These are phyloP conservation scores for Crepidodera aurea DNA, from an alignment of 2,888 invertebrate species.

Conservation along the genomic window DNA sequence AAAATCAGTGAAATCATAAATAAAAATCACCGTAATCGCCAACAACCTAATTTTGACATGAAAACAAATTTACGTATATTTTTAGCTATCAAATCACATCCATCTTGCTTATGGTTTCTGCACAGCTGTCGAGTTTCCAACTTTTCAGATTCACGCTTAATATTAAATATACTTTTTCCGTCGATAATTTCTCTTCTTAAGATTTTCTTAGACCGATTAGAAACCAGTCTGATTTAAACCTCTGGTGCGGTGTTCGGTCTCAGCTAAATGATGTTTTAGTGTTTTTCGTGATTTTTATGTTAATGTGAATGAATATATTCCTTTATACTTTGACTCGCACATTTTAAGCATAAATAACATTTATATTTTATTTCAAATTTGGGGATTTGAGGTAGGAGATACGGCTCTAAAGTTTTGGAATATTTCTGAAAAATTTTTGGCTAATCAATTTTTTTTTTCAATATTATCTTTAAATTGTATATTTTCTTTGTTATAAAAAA, in stretches of 20 bases:
- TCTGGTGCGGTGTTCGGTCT: constrained; percentile 34
- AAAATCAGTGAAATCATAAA: neutral
- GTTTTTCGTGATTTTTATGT: constrained; percentile 30
- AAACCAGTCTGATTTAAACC: constrained; percentile 49
- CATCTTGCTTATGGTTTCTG: constrained; percentile 56
- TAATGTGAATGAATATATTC: constrained; percentile 35
- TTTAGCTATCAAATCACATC: constrained; percentile 60
- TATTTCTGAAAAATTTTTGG: constrained; percentile 12
- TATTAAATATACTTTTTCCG: constrained; percentile 40
- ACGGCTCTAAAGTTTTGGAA: no score
- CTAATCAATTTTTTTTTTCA: neutral
- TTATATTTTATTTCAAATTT: constrained; percentile 12
- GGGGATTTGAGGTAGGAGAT: constrained; percentile 22
- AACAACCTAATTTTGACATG: constrained; percentile 56
- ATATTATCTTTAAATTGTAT: neutral
- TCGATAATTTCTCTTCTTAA: constrained; percentile 45
- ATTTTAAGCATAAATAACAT: constrained; percentile 39
- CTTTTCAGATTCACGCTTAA: constrained; percentile 38
- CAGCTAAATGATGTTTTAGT: constrained; percentile 32
- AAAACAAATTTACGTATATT: constrained; percentile 58
- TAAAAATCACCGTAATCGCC: neutral
- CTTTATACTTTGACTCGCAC: constrained; percentile 22
- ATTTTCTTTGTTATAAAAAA: no score
- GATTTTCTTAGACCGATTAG: constrained; percentile 40
- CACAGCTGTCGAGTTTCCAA: constrained; percentile 56